phyloP scores from a whole-genome alignment of 2,113 vertebrate species.

The Epinephelus fuscoguttatus region DNA sequence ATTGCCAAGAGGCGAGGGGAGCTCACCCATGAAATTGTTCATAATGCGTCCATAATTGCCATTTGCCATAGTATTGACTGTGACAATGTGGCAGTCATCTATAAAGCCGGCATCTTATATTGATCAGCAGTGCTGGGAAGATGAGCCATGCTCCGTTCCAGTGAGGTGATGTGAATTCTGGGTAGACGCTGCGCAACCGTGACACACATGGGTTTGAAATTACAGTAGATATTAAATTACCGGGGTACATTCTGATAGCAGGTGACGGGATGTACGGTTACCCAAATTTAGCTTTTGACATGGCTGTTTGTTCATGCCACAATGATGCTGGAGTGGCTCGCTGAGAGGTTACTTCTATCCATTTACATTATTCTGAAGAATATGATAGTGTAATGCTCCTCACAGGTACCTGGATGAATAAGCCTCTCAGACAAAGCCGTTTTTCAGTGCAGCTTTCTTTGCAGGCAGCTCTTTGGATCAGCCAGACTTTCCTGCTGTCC shows the following conservation, averaged over 20 bases:
- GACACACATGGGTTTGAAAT: constrained; percentile 40
- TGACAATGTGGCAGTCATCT: constrained; percentile 64
- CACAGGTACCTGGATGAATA: constrained; percentile 30
- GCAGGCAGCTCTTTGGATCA: constrained; percentile 1
- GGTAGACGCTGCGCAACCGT: constrained; percentile 9
- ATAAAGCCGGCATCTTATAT: constrained; percentile 60
- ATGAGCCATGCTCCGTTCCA: constrained; percentile 55
- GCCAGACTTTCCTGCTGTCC: constrained; percentile 10
- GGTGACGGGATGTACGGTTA: constrained; percentile 8
- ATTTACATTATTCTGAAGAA: constrained; percentile 33
- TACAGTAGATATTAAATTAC: constrained; percentile 51
- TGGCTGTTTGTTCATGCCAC: background rate
- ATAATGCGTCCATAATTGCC: constrained; percentile 80
- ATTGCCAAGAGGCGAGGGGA: constrained; percentile 74
- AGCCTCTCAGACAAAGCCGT: background rate
- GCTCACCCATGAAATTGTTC: constrained; percentile 85
- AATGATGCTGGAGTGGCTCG: constrained; percentile 4
- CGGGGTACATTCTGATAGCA: constrained; percentile 25
- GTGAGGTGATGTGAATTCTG: constrained; percentile 51
- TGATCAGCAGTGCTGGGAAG: constrained; percentile 67
- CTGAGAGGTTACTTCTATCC: constrained; percentile 8
- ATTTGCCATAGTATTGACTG: constrained; percentile 81
- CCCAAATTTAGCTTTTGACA: constrained; percentile 26
- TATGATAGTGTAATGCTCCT: constrained; percentile 6
- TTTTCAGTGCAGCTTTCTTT: constrained; percentile 12